Conservation (phyloP, 64 coral and sea anemone species). For the Platygyra sinensis region DNA sequence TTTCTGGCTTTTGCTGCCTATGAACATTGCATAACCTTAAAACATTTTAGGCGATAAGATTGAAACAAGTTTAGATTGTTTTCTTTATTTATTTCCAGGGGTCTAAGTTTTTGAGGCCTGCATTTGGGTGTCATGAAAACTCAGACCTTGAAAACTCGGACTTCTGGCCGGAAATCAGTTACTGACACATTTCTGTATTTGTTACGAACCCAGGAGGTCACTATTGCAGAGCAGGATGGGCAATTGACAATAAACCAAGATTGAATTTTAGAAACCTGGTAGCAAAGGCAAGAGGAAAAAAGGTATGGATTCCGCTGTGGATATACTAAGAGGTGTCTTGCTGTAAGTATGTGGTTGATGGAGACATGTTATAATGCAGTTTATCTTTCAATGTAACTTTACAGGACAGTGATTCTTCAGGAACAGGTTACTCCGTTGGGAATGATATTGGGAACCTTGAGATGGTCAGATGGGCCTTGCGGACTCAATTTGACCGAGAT, state of each 20-base stretch:
- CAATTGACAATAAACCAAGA: slow-evolving; percentile 84
- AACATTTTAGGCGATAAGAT: no score
- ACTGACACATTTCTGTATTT: not conserved
- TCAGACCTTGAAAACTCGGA: no score
- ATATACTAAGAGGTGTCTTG: not conserved
- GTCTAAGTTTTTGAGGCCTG: no score
- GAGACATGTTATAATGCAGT: no score
- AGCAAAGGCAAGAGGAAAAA: slow-evolving; percentile 94
- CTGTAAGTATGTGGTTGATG: not conserved
- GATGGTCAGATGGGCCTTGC: slow-evolving; percentile 92
- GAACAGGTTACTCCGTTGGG: slow-evolving; percentile 73
- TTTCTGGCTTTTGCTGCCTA: no score
- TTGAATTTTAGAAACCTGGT: slow-evolving; percentile 86
- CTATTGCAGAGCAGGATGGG: slow-evolving; percentile 90
- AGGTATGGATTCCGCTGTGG: slow-evolving; percentile 21
- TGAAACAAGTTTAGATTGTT: no score
- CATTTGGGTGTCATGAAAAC: no score
- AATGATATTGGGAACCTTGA: slow-evolving; percentile 97
- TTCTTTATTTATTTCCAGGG: no score
- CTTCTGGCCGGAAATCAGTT: no score
- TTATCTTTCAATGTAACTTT: not conserved
- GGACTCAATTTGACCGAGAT: slow-evolving; percentile 98
- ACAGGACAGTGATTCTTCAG: slow-evolving; percentile 63
- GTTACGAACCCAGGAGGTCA: slow-evolving; percentile 61
- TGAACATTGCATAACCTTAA: no score